Evolutionary conservation across 2,113 vertebrate species (phyloP).

Genomic region (Lethenteron camtschaticum): DNA sequence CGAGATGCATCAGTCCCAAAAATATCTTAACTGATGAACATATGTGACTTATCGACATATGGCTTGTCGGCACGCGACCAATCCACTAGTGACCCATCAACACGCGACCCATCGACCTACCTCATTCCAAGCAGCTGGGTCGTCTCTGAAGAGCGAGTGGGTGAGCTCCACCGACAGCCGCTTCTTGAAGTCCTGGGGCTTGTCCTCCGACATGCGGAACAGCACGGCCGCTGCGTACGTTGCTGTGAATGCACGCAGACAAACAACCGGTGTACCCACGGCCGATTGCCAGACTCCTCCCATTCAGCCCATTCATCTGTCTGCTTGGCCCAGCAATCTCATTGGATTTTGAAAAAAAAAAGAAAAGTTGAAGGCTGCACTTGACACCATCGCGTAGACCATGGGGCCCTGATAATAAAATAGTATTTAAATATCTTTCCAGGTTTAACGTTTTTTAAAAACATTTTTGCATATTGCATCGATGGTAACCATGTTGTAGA

Average conservation of each 20-base stretch:
- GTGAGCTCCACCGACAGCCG: conserved; percentile 85
- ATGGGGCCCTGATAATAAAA: too few species aligned
- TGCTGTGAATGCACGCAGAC: conserved; percentile 22
- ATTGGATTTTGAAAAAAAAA: too few species aligned
- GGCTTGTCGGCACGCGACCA: neutral
- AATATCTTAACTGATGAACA: neutral
- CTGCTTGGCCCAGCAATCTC: too few species aligned
- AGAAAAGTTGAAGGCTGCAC: too few species aligned
- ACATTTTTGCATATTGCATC: too few species aligned
- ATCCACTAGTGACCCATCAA: neutral
- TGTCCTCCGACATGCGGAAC: conserved; percentile 98
- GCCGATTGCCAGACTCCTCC: too few species aligned
- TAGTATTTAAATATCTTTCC: too few species aligned
- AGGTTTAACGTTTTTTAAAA: too few species aligned
- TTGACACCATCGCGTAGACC: too few species aligned
- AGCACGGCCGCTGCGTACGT: conserved; percentile 87
- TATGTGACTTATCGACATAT: neutral
- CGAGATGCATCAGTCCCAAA: neutral
- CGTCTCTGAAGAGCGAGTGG: conserved; percentile 88
- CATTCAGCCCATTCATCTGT: too few species aligned
- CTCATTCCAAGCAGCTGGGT: conserved; percentile 98
- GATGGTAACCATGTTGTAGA: too few species aligned
- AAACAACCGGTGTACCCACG: too few species aligned
- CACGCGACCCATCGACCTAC: conserved; percentile 18
- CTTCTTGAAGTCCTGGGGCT: conserved; percentile 97